Percentiles rank a stretch among this genome's conserved stretches.
Conservation (phyloP, 2,113 vertebrate species). For the Amphiprion percula region DNA sequence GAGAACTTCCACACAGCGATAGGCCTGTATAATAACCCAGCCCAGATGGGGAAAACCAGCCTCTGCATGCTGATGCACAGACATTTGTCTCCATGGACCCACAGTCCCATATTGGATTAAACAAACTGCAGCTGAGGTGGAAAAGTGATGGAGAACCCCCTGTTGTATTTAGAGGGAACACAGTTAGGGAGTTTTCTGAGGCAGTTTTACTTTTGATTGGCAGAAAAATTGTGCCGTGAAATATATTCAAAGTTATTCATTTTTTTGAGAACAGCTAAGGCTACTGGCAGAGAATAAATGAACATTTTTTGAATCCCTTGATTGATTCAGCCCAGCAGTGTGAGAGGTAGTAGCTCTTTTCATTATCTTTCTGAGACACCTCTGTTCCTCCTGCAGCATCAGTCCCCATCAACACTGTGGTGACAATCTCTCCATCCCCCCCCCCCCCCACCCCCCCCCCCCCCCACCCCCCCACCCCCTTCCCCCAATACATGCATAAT, state of each 20-base stretch:
- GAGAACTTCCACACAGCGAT: constrained; percentile 41
- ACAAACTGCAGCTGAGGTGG: constrained; percentile 44
- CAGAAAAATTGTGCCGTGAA: constrained; percentile 62
- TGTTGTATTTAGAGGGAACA: constrained; percentile 51
- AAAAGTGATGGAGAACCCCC: constrained; percentile 32
- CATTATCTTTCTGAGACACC: constrained; percentile 57
- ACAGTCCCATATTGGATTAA: constrained; percentile 57
- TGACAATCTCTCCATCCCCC: constrained; percentile 32
- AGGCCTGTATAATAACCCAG: constrained; percentile 45
- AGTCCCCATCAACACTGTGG: constrained; percentile 44
- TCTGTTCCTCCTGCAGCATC: constrained; percentile 45
- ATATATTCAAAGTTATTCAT: constrained; percentile 65
- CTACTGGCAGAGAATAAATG: constrained; percentile 64
- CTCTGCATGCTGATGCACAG: constrained; percentile 63
- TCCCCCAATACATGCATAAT: constrained; percentile 60
- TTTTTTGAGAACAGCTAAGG: constrained; percentile 42
- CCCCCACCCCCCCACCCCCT: constrained; percentile 22
- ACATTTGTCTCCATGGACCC: constrained; percentile 44
- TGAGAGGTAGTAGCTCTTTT: constrained; percentile 49
- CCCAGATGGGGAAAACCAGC: constrained; percentile 57
- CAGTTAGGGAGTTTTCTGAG: constrained; percentile 37
- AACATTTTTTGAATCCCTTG: constrained; percentile 55
- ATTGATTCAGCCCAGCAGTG: constrained; percentile 55
- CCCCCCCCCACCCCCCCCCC: constrained; percentile 11
- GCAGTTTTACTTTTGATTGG: constrained; percentile 65